Conservation (phyloP, 2,797 vertebrate species). For the Coreius guichenoti region DNA sequence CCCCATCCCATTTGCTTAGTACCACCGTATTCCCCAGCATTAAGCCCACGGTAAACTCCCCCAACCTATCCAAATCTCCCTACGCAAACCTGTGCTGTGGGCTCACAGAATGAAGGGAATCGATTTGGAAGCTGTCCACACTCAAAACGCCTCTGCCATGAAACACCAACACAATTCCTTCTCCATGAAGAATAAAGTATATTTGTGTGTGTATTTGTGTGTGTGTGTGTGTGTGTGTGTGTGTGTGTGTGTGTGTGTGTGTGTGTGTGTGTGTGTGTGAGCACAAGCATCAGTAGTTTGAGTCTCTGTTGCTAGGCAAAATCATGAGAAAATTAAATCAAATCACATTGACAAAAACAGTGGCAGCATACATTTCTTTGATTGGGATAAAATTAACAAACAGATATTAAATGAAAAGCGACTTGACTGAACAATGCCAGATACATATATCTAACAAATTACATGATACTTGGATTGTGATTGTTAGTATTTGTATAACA, state of each 20-base stretch:
- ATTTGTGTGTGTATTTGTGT: background rate
- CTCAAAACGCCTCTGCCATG: conserved; percentile 55
- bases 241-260: conserved; percentile 26
- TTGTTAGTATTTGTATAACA: background rate
- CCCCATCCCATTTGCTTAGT: conserved; percentile 21
- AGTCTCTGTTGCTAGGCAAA: conserved; percentile 55
- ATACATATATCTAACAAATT: background rate
- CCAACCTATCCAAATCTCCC: conserved; percentile 13
- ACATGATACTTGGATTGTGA: background rate
- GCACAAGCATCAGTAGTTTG: conserved; percentile 40
- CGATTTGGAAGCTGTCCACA: conserved; percentile 55
- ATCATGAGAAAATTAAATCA: conserved; percentile 48
- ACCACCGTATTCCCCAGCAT: conserved; percentile 12
- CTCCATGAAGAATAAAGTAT: conserved; percentile 24
- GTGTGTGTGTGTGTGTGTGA: background rate
- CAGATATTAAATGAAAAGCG: conserved; percentile 6
- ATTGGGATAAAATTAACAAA: background rate
- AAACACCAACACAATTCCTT: conserved; percentile 54
- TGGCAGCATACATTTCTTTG: background rate
- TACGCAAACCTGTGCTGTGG: conserved; percentile 49
- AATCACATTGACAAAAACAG: conserved; percentile 43
- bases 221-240: conserved; percentile 16
- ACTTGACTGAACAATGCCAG: background rate
- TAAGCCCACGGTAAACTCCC: conserved; percentile 29
- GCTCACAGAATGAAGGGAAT: conserved; percentile 52